Evolutionary conservation across 2,888 invertebrate genomes (phyloP), one percentile per base, ranked within the genome.

Genomic region (Crioceris asparagi): DNA sequence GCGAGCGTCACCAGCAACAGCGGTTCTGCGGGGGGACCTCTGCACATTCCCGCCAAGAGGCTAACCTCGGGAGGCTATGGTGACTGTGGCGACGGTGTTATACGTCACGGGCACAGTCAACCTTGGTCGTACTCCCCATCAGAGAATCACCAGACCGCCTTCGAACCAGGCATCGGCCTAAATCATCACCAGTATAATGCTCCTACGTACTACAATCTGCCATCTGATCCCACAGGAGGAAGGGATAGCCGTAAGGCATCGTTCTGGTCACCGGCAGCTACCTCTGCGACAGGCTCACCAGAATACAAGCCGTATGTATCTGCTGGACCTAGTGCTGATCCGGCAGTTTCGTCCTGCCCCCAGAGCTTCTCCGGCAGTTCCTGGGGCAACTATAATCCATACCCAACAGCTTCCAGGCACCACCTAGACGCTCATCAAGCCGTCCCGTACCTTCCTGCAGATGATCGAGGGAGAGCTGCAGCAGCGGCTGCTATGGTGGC

Each of bases 11-110:
- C 72, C 53, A 73, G 72, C 57, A 74, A 73, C 62, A 72, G 78
- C 59, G 78, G 77, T 60, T 75, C 81, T 41, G 6, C 27, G 6
- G 6, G 14, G 3, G 27, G 27, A 7, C 82, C 83, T 41, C 72
- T 90, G 46, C 88, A 90, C 71, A 88, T 90, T 67, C 90, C 88
- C 49, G 88, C 88, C 57, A 88, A 90, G 67, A 74, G 87, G 59
- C 67, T 73, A 40, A 67, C 69, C 17, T n/a, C 23, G 23, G 64
- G 72, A 39, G 65, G 55, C 45, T 72, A 68, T 47, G 66, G 66
- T 51, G 73, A 69, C 45, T 66, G 60, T 49, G 67, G 59, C 72
- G 56, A 74, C 77, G 35, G 83, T 30, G 84, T 84, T 56, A 83
- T 83, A 56, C 70, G 83, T 49, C 83, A 83, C 67, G 77, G 82